These are phyloP conservation scores for Mus musculus DNA, from an alignment of 2,113 vertebrate genomes.

Conservation along the genomic window DNA sequence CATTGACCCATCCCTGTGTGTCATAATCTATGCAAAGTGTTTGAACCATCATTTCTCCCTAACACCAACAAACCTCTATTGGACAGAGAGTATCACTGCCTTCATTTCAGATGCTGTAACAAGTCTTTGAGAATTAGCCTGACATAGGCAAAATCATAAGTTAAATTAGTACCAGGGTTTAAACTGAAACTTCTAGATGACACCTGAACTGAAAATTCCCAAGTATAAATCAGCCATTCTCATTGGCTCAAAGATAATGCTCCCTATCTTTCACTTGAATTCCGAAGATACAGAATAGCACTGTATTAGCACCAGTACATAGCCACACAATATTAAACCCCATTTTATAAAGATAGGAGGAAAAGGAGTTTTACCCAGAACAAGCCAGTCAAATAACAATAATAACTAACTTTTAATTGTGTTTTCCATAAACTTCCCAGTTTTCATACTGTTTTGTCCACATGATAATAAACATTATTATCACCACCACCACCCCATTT, in stretches of 20 bases:
- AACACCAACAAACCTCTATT: not conserved
- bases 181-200: slow-evolving; percentile 5
- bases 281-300: not conserved
- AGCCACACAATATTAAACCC: not conserved
- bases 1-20: not conserved
- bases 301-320: not conserved
- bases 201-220: not conserved
- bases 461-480: not conserved
- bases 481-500: not conserved
- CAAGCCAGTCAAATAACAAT: not conserved
- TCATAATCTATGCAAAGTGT: not conserved
- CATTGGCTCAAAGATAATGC: not conserved
- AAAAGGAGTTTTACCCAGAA: not conserved
- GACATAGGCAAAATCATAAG: not conserved
- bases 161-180: not conserved
- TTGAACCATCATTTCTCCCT: not conserved
- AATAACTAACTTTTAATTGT: not conserved
- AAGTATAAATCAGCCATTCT: not conserved
- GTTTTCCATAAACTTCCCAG: not conserved
- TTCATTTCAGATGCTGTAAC: not conserved
- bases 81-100: not conserved
- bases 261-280: not conserved
- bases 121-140: slow-evolving; percentile 5
- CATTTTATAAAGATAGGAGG: not conserved
- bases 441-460: not conserved